A percentile compares a stretch with the other conserved stretches of the same genome.
phyloP scores from a whole-genome alignment of 2,888 invertebrate species.

The Agonopterix heracliana region DNA sequence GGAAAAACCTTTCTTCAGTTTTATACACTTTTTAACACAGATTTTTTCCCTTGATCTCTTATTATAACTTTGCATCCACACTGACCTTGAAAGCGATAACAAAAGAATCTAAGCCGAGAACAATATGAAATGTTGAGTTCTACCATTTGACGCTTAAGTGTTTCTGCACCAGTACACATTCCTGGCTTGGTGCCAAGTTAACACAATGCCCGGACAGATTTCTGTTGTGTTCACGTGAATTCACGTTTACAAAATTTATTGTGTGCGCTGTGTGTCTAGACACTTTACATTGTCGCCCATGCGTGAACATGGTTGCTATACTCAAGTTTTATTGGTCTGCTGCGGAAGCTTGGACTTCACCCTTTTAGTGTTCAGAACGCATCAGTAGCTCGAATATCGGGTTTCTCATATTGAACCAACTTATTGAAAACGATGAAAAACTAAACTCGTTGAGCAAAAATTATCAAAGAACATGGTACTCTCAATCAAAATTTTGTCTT shows the following conservation, averaged over 20 bases:
- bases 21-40: too few relatives aligned
- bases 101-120: not conserved
- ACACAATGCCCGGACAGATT: conserved; percentile 29
- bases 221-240: conserved; percentile 11
- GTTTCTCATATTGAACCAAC: too few relatives aligned
- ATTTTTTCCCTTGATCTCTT: too few relatives aligned
- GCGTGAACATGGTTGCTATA: not conserved
- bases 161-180: conserved; percentile 36
- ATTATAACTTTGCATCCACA: too few relatives aligned
- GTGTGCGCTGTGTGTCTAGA: conserved; percentile 11
- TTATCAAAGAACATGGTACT: too few relatives aligned
- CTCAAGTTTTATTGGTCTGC: not conserved
- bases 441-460: too few relatives aligned
- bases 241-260: conserved; percentile 19
- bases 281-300: conserved; percentile 9
- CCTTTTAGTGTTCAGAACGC: too few relatives aligned
- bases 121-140: conserved; percentile 29
- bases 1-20: too few relatives aligned
- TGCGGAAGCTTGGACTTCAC: not conserved
- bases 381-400: too few relatives aligned
- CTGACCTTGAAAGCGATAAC: too few relatives aligned
- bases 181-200: conserved; percentile 40
- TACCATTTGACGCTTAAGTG: conserved; percentile 40
- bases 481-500: too few relatives aligned
- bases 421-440: too few relatives aligned